Conservation (phyloP, 2,888 invertebrate species). For the Mycalesis mineus region DNA sequence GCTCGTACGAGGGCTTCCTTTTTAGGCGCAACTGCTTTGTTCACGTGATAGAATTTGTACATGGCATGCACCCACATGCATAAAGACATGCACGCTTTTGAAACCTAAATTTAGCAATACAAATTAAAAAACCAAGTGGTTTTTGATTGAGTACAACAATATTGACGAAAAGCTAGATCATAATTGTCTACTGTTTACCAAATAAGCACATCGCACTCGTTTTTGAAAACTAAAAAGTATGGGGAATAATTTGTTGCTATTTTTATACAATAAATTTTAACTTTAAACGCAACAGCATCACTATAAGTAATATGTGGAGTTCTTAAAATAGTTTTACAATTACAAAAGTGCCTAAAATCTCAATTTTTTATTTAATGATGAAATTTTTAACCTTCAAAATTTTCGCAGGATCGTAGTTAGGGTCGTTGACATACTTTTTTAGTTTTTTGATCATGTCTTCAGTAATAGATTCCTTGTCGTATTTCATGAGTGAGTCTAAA, state of each 20-base stretch:
- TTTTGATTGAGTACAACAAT: too few relatives aligned
- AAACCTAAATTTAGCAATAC: conserved; percentile 77
- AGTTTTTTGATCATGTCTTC: conserved; percentile 90
- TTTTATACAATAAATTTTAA: too few relatives aligned
- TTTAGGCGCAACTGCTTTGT: conserved; percentile 90
- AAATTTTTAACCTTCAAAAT: conserved; percentile 78
- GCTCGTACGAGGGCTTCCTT: conserved; percentile 88
- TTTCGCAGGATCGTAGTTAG: conserved; percentile 88
- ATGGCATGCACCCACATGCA: conserved; percentile 96
- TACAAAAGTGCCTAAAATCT: too few relatives aligned
- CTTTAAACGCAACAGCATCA: too few relatives aligned
- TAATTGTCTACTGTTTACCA: not conserved
- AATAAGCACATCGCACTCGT: too few relatives aligned
- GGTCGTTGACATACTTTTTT: conserved; percentile 85
- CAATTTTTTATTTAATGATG: not conserved
- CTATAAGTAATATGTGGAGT: too few relatives aligned
- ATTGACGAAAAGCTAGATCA: not conserved
- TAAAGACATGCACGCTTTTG: conserved; percentile 87
- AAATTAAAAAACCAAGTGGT: not conserved
- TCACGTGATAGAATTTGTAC: conserved; percentile 94
- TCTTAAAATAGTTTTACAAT: too few relatives aligned
- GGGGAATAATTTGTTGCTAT: too few relatives aligned
- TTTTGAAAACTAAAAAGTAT: too few relatives aligned
- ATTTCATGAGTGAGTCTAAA: conserved; percentile 88
- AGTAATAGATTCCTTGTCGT: conserved; percentile 89